These are phyloP conservation scores for Andrena praecox DNA, from an alignment of 2,888 invertebrate genomes.

Conservation along the genomic window DNA sequence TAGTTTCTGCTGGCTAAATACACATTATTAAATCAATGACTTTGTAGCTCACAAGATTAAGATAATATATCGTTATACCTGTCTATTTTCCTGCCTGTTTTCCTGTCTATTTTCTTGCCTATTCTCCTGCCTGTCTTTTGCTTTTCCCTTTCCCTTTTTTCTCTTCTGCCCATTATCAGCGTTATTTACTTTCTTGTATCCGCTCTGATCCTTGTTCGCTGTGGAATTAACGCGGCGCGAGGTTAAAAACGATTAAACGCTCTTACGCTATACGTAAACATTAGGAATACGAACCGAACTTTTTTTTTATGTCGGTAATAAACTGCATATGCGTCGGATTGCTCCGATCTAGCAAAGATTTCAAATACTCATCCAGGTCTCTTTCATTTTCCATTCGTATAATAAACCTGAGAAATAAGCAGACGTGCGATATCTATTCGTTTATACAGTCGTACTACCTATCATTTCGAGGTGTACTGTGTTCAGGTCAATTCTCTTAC, in stretches of 20 bases:
- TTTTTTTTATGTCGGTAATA: slow-evolving; percentile 86
- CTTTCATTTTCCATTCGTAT: slow-evolving; percentile 89
- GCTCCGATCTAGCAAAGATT: slow-evolving; percentile 89
- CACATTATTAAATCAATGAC: not conserved
- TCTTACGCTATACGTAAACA: not conserved
- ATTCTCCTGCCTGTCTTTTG: slow-evolving; percentile 62
- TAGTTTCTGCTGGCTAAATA: slow-evolving; percentile 62
- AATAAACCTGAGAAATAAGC: slow-evolving; percentile 88
- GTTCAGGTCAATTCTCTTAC: slow-evolving; percentile 47
- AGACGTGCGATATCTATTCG: slow-evolving; percentile 71
- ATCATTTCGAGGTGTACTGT: not conserved
- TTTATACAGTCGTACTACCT: slow-evolving; percentile 83
- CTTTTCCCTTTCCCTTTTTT: slow-evolving; percentile 77
- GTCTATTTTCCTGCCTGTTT: not conserved
- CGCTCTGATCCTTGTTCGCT: slow-evolving; percentile 68
- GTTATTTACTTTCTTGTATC: slow-evolving; percentile 77
- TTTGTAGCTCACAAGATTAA: not conserved
- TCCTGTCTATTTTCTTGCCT: slow-evolving; percentile 33
- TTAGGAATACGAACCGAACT: slow-evolving; percentile 60
- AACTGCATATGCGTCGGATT: slow-evolving; percentile 89
- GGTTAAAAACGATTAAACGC: not conserved
- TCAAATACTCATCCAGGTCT: slow-evolving; percentile 92
- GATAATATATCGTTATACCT: slow-evolving; percentile 23
- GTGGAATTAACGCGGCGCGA: slow-evolving; percentile 13
- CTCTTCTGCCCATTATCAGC: slow-evolving; percentile 71